Conservation (phyloP, 2,888 invertebrate genomes). For the Cryptus viduatorius region DNA sequence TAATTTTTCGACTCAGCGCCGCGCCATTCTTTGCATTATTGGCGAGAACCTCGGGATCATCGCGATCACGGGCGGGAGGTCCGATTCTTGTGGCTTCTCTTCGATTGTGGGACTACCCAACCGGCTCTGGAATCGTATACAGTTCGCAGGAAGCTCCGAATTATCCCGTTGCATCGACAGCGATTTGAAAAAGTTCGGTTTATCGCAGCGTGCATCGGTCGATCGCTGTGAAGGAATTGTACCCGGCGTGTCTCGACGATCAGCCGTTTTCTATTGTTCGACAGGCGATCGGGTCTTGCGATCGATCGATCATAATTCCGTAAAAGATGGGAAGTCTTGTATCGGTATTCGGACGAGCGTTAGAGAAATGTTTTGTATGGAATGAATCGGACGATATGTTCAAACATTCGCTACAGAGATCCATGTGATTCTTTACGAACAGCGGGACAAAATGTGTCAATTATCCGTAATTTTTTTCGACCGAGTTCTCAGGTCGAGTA, state of each 20-base stretch:
- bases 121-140: constrained; percentile 25
- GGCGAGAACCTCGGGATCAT: constrained; percentile 67
- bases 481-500: constrained; percentile 19
- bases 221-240: background rate
- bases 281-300: constrained; percentile 67
- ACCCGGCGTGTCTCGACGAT: background rate
- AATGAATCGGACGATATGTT: background rate
- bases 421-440: background rate
- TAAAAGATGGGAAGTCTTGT: background rate
- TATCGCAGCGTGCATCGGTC: constrained; percentile 15
- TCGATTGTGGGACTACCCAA: constrained; percentile 14
- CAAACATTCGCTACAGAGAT: background rate
- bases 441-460: constrained; percentile 40
- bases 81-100: constrained; percentile 61
- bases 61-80: constrained; percentile 75
- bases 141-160: constrained; percentile 51
- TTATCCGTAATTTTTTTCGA: constrained; percentile 34
- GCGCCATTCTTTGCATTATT: constrained; percentile 74
- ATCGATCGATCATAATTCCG: constrained; percentile 68
- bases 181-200: constrained; percentile 60
- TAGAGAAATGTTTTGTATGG: background rate
- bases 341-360: background rate
- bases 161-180: constrained; percentile 40
- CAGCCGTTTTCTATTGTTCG: constrained; percentile 62
- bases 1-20: constrained; percentile 78